These are phyloP conservation scores for Griposia aprilina DNA, from an alignment of 2,888 invertebrate genomes.

Conservation along the genomic window DNA sequence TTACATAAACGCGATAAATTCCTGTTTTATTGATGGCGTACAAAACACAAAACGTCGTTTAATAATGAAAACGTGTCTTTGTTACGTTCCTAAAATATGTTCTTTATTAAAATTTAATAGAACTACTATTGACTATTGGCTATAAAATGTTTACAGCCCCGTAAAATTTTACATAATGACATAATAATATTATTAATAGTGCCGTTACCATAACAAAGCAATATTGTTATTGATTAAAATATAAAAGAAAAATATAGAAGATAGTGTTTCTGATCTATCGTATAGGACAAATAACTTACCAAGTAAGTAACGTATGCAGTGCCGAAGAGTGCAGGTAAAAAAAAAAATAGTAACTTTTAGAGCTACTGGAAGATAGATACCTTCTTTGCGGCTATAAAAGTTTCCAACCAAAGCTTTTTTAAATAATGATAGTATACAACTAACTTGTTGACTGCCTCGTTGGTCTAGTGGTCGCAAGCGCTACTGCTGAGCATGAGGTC, in stretches of 20 bases:
- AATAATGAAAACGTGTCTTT: slow-evolving; percentile 37
- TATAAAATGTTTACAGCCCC: slow-evolving; percentile 26
- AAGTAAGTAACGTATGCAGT: neutral
- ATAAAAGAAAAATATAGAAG: neutral
- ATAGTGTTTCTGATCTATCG: neutral
- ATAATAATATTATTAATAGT: slow-evolving; percentile 21
- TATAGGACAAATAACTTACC: neutral
- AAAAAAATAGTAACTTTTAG: neutral
- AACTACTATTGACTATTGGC: slow-evolving; percentile 3
- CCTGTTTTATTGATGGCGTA: neutral
- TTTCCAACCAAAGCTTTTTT: neutral
- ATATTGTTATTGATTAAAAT: neutral
- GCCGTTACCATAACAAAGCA: neutral
- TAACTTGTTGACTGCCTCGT: too few relatives aligned
- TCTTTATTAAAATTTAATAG: slow-evolving; percentile 32
- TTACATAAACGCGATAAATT: neutral
- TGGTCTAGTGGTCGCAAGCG: too few relatives aligned
- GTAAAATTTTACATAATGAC: slow-evolving; percentile 10
- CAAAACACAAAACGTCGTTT: slow-evolving; percentile 17
- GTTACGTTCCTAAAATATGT: neutral
- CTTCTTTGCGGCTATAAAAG: neutral
- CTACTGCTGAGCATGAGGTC: too few relatives aligned
- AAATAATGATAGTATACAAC: neutral
- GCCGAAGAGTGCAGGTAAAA: neutral
- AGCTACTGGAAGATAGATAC: neutral